Evolutionary conservation across 35 echinoderm and acorn worm genomes (phyloP), one percentile per base, ranked within the genome.

Genomic region (Lytechinus variegatus): DNA sequence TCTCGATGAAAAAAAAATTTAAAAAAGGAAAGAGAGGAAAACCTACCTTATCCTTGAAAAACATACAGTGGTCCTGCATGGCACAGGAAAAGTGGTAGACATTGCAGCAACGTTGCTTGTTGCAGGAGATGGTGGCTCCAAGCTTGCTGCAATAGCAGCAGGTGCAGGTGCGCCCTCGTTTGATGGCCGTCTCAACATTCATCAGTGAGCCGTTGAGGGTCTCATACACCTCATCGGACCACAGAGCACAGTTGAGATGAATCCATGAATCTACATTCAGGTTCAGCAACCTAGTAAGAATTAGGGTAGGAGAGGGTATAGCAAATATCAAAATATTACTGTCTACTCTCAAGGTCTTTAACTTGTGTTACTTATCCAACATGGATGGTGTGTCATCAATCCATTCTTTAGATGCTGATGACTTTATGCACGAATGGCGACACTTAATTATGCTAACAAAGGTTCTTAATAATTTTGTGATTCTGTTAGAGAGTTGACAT

Each of bases 181-280:
- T 98, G 14, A 98, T 54, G 16, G 97, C 96, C 10, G 72, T 92
- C 60, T 96, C 91, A 4, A 99, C 96, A 86, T 99, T 99, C 92
- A 99, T 99, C 10, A 99, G 92, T 52, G 98, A 97, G 27, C 98
- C 98, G 52, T 99, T 99, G 8, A 99, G 95, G 1, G 98, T 99
- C 95, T 99, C 98, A 86, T 99, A 99, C 52, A 99, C 98, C 53
- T 98, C 97, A 53, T 96, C 95, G 9, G 98, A 99, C 98, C 97
- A 99, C 94, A 99, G 96, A 86, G 98, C 98, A 92, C 98, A 99
- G 95, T 99, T 99, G n/a, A 99, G 94, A 91, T 99, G 98, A 33
- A 99, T 92, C 98, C 98, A 99, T 86, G 96, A 16, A 79, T 97
- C 97, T 4, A 99, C 98, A 54, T 97, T 96, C 27, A 97, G 79